A percentile compares a stretch with the other conserved stretches of the same genome.
These are phyloP conservation scores for Cladorhizidae sp. DNA, from an alignment of 37 sponge, comb jelly and placozoan genomes.

Conservation along the genomic window DNA sequence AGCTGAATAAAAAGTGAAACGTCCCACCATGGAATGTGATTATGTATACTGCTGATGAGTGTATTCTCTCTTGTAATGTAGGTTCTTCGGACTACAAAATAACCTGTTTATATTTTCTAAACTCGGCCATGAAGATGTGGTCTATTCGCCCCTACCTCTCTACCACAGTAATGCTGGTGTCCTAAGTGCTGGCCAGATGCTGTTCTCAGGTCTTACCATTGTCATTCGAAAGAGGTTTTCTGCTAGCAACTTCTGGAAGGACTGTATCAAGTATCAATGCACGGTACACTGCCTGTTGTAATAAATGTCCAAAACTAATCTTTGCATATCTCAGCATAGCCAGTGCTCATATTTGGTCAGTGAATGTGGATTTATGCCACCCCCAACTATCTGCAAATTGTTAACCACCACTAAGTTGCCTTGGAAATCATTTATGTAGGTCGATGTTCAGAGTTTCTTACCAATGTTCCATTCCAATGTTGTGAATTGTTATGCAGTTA, in stretches of 20 bases:
- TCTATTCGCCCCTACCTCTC: slow-evolving; percentile 81
- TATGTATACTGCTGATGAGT: background rate
- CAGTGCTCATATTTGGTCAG: no score
- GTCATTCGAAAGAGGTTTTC: slow-evolving; percentile 85
- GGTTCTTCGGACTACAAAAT: background rate
- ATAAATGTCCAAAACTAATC: no score
- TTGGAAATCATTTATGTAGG: no score
- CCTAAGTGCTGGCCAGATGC: slow-evolving; percentile 62
- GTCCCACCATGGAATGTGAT: background rate
- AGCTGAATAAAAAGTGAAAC: no score
- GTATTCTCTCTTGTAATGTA: background rate
- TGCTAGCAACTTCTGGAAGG: slow-evolving; percentile 82
- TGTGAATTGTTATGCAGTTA: no score
- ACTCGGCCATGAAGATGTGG: slow-evolving; percentile 39
- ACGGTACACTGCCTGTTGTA: no score
- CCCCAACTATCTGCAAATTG: no score
- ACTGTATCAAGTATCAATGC: slow-evolving; percentile 78
- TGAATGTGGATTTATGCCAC: no score
- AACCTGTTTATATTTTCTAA: background rate
- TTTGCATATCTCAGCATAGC: no score
- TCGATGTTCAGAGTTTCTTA: no score
- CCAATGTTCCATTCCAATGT: no score
- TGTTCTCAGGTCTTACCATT: slow-evolving; percentile 61
- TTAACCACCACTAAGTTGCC: no score
- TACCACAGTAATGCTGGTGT: slow-evolving; percentile 83